Evolutionary conservation across 2,888 invertebrate genomes (phyloP).

Genomic region (Rotaria sp.): DNA sequence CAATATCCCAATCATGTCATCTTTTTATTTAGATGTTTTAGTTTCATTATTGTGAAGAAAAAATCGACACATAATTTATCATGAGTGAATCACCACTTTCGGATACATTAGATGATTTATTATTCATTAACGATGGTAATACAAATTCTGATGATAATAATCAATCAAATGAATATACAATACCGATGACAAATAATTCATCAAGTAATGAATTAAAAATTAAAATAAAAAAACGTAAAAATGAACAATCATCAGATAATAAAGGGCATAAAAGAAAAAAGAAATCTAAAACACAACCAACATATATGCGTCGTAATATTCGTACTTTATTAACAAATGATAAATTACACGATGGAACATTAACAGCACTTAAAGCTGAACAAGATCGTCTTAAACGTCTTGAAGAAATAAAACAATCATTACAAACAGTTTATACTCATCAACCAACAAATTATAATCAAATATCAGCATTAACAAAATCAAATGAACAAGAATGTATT

Average conservation of each 20-base stretch:
- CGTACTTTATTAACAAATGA: background rate
- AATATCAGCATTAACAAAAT: background rate
- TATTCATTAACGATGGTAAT: background rate
- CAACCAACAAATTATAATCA: background rate
- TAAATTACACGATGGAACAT: slow-evolving; percentile 13
- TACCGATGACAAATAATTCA: background rate
- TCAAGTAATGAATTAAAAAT: background rate
- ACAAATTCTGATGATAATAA: background rate
- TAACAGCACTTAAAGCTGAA: slow-evolving; percentile 13
- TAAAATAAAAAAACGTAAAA: slow-evolving; percentile 17
- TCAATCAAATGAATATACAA: background rate
- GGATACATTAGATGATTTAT: background rate
- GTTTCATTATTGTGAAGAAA: too few species aligned
- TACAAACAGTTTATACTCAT: background rate
- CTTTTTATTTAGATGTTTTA: too few species aligned
- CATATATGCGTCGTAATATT: slow-evolving; percentile 21
- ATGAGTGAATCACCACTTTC: background rate
- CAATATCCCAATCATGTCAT: too few species aligned
- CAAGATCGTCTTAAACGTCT: background rate
- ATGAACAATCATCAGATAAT: background rate
- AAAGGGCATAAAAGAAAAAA: background rate
- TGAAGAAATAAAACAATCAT: background rate
- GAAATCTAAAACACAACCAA: background rate
- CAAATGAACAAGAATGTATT: slow-evolving; percentile 15
- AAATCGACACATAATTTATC: too few species aligned